Evolutionary conservation across 2,888 invertebrate genomes (phyloP), one percentile per base, ranked within the genome.

Genomic region (Chymomyza caudatula): DNA sequence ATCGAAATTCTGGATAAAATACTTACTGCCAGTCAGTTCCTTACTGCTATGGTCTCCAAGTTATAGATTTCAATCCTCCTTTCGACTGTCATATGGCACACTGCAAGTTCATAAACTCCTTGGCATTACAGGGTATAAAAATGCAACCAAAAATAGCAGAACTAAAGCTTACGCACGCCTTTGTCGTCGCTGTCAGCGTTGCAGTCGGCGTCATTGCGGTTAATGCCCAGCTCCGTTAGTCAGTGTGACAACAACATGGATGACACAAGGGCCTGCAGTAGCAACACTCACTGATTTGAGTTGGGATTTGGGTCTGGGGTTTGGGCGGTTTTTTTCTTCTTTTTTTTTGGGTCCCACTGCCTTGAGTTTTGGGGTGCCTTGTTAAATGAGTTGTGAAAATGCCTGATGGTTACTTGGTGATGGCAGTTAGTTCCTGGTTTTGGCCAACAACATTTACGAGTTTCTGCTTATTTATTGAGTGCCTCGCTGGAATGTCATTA

Each of bases 341-440:
- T 37, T 47, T 17, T 47, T 47, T 47, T 47, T 47, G 47, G 47
- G 19, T 47, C 19, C 5, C 5, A 11, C 11, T 37, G 37, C 5
- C 5, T 44, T 44, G n/a, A 44, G 8, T 13, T 44, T 44, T 13
- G 44, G 51, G 51, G 20, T 20, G 51, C 51, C 51, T 68, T 79
- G 86, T 79, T 80, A 86, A 86, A 80, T 84, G 86, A 86, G 85
- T 84, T 80, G 82, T 84, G 71, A 82, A 84, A 84, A 77, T 70
- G 72, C 78, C 72, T 66, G 70, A 72, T 80, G 76, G 78, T 69
- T 66, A 78, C 64, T 69, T 67, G 56, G 23, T 23, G 53, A 17
- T 13, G 60, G n/a, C 20, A 60, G 43, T 51, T 51, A 59, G 22
- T 55, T 15, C 11, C 11, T 13, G 43, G 11, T 19, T n/a, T 4